Conservation (phyloP, 1,140 invertebrate genomes). For the Anoplophora glabripennis region DNA sequence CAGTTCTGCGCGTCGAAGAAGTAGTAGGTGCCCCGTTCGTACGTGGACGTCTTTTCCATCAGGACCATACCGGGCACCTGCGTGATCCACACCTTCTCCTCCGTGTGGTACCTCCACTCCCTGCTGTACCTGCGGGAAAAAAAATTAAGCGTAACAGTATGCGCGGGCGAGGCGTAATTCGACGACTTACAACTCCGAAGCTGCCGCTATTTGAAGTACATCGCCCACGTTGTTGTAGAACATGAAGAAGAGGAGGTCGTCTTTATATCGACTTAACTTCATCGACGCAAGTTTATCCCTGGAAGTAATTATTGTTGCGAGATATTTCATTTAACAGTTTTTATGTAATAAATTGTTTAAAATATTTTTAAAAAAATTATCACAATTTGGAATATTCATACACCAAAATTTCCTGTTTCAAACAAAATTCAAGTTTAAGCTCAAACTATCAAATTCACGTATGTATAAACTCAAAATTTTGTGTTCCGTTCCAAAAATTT, state of each 20-base stretch:
- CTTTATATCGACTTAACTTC: constrained; percentile 94
- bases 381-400: too few species aligned
- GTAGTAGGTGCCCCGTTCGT: constrained; percentile 97
- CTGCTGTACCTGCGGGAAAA: constrained; percentile 80
- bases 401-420: too few species aligned
- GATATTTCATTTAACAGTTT: too few species aligned
- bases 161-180: neutral
- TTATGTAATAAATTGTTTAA: too few species aligned
- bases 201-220: constrained; percentile 93
- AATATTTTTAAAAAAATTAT: too few species aligned
- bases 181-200: constrained; percentile 88
- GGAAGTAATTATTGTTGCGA: constrained; percentile 26
- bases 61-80: constrained; percentile 90
- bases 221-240: constrained; percentile 99
- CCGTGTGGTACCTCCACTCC: constrained; percentile 99
- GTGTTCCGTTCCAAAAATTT: too few species aligned
- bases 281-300: constrained; percentile 92
- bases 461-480: too few species aligned
- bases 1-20: constrained; percentile 97
- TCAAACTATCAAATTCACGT: too few species aligned
- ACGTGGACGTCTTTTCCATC: constrained; percentile 90
- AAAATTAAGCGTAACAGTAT: constrained; percentile 1
- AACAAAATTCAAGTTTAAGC: too few species aligned
- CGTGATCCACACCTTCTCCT: constrained; percentile 98
- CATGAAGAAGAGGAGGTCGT: constrained; percentile 98